Conservation (phyloP, 37 sponge, comb jelly and placozoan genomes). For the Ianthella basta region DNA sequence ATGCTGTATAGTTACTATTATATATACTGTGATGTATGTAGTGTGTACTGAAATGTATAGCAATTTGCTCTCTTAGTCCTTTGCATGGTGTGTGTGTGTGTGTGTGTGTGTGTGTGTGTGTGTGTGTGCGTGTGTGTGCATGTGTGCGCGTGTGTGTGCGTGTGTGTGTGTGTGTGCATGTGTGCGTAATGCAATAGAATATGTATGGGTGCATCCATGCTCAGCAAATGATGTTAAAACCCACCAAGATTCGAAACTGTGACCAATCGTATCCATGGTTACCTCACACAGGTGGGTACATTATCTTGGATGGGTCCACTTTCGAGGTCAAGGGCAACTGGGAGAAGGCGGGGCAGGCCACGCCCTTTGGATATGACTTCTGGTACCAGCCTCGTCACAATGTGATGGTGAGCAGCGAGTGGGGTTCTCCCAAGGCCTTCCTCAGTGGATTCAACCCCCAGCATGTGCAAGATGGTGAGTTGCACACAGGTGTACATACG, state of each 20-base stretch:
- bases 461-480: slow-evolving; percentile 69
- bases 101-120: slow-evolving; percentile 44
- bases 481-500: neutral
- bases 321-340: slow-evolving; percentile 85
- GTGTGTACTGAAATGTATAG: too few relatives aligned
- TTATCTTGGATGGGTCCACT: slow-evolving; percentile 71
- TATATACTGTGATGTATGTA: too few relatives aligned
- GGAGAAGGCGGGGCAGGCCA: slow-evolving; percentile 62
- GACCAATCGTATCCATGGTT: too few relatives aligned
- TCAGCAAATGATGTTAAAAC: too few relatives aligned
- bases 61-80: too few relatives aligned
- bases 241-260: too few relatives aligned
- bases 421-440: slow-evolving; percentile 86
- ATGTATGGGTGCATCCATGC: neutral
- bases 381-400: slow-evolving; percentile 94
- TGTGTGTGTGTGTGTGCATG: too few relatives aligned
- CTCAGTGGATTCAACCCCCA: slow-evolving; percentile 74
- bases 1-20: too few relatives aligned
- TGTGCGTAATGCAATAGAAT: neutral
- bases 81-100: slow-evolving; percentile 41
- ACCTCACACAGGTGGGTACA: slow-evolving; percentile 64
- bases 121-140: slow-evolving; percentile 21
- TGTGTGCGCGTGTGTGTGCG: slow-evolving; percentile 16
- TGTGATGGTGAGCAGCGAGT: slow-evolving; percentile 92
- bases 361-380: slow-evolving; percentile 89